phyloP scores from a whole-genome alignment of 2,888 invertebrate genomes.

The Pecten maximus region DNA sequence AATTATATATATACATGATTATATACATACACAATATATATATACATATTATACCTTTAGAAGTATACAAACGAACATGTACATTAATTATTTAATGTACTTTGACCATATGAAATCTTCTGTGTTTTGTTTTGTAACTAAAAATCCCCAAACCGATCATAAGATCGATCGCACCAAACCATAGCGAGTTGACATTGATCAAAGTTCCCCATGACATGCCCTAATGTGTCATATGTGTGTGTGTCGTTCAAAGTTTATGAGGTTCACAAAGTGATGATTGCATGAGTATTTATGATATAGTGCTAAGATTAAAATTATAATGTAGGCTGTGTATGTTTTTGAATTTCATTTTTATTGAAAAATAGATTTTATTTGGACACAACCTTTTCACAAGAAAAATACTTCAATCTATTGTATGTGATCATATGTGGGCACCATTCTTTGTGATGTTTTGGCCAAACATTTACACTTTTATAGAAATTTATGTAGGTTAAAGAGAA shows the following conservation, averaged over 20 bases:
- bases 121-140: constrained; percentile 12
- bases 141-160: not conserved
- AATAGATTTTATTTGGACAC: too few relatives aligned
- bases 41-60: not conserved
- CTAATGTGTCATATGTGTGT: not conserved
- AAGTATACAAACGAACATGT: not conserved
- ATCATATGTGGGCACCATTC: not conserved
- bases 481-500: too few relatives aligned
- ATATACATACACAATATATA: constrained; percentile 13
- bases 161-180: not conserved
- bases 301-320: not conserved
- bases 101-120: not conserved
- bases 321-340: not conserved
- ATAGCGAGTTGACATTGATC: not conserved
- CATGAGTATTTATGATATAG: not conserved
- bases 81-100: not conserved
- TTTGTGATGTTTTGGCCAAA: not conserved
- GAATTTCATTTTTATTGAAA: not conserved
- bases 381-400: not conserved
- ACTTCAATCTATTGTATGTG: not conserved
- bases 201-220: not conserved
- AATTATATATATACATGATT: constrained; percentile 33
- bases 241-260: not conserved
- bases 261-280: not conserved
- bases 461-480: too few relatives aligned